Base-by-base conservation (phyloP, 2,797 vertebrate genomes). In the Salmo trutta region DNA sequence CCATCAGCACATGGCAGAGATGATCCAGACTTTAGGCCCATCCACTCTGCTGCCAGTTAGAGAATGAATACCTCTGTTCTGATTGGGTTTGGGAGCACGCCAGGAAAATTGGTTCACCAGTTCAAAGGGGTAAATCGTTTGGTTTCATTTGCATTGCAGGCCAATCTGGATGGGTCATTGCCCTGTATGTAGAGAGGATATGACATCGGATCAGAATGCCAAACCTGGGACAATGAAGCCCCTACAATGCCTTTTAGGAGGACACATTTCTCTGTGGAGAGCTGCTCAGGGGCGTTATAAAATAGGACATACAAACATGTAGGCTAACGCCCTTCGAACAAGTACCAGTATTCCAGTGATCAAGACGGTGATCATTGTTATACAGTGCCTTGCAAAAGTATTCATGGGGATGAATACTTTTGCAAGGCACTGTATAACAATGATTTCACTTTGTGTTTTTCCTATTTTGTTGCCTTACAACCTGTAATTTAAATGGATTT, bases 1-100 rank as follows among this genome's bases (percentile, higher is more conserved):
- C 70, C 54, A 70, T 86, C 53, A 79, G 29, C n/a, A 52, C 76
- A 79, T 31, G 74, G 67, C 56, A 77, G 62, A 80, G 19, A 24
- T 8, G 47, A 21, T 75, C 71, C 84, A 78, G 71, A 74, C 68
- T 79, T 67, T 36, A 73, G 54, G 36, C 52, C n/a, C 51, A 5
- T 67, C 33, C 10, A n/a, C 29, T 52, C 27, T 68, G 33, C 72
- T 64, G 47, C 12, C 53, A 67, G 36, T 14, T 8, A 24, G 16
- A 14, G 41, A 21, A 52, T 24, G 36, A 52, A 19, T 27, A 70
- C 64, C 27, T 71, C 47, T 36, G 33, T 64, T 52, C 59, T 36
- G 21, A 41, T 24, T 64, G 5, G n/a, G 59, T 64, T 10, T 64
- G n/a, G 59, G 59, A 64, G 4, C 59, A 14, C 1, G 10, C 59